Base-by-base conservation (phyloP, 2,888 invertebrate genomes). In the Mesoligia furuncula region DNA sequence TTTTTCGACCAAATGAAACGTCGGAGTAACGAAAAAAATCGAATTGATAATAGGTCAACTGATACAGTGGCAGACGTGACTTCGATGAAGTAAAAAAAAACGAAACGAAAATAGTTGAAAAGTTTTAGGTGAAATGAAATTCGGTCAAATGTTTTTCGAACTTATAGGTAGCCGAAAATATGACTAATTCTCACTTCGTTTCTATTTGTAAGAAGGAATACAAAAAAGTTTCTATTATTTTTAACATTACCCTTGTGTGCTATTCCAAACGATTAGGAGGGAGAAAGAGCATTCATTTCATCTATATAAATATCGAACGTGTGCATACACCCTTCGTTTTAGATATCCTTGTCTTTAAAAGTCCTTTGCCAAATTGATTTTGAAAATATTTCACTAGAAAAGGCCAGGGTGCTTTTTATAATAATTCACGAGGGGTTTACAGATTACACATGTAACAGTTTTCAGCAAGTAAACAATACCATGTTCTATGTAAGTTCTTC, bases 221-320 rank as follows among this genome's bases (percentile, higher is more conserved):
- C 64, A 36, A 36, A 13, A 20, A 7, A 36, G 13, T 24, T 24
- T 64, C 24, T n/a, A n/a, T 36, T 11, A 36, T 54, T 51, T n/a
- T 51, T n/a, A 13, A 45, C 5, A 48, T 13, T 39, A 7, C 79
- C 71, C 84, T 42, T 36, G 79, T 51, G 84, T 42, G 62, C 62
- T 42, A 68, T 84, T 67, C 45, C 45, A 54, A 54, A 54, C 39
- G 80, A 66, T 77, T 83, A 77, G 9, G 69, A 71, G n/a, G 66
- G 71, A 67, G 11, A 24, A 36, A 1, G 20, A 36, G 15, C 27
- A 64, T 72, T 79, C 42, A 64, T 61, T 71, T 72, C 57, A 84
- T 81, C 57, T 72, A 81, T 71, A 84, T 79, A 79, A 84, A 81
- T 84, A 67, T 71, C 51, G 64, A 3, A 79, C 79, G 84, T 84